Conservation (phyloP, 2,888 invertebrate species). For the Drosophila nigricruria region DNA sequence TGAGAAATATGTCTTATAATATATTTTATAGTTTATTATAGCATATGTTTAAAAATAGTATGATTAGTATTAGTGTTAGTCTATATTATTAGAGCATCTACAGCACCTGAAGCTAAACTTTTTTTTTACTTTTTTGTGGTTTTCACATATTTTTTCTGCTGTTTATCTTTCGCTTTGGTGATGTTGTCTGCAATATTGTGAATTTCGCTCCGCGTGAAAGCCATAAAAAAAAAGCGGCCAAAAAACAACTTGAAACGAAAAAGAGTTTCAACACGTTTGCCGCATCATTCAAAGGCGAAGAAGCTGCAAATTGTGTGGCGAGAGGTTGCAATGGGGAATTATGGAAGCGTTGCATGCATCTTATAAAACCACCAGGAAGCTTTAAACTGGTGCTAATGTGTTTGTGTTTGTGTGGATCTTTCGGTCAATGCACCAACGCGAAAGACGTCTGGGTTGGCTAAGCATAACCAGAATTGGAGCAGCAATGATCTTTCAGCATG, state of each 20-base stretch:
- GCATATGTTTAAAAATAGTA: not conserved
- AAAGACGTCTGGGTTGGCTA: constrained; percentile 7
- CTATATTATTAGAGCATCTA: not conserved
- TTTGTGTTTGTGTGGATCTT: constrained; percentile 9
- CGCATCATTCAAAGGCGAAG: constrained; percentile 15
- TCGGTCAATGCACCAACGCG: constrained; percentile 21
- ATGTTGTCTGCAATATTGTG: constrained; percentile 40
- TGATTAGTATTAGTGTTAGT: not conserved
- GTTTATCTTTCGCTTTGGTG: constrained; percentile 12
- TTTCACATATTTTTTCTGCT: constrained; percentile 10
- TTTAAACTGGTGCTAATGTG: constrained; percentile 15
- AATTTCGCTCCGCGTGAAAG: constrained; percentile 50
- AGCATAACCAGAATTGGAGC: constrained; percentile 13
- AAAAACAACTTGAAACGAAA: not conserved
- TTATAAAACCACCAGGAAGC: constrained; percentile 35
- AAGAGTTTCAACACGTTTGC: constrained; percentile 24
- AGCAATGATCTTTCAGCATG: constrained; percentile 18
- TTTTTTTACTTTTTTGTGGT: constrained; percentile 6
- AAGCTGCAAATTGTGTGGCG: constrained; percentile 19
- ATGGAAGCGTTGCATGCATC: constrained; percentile 33
- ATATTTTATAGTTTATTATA: not conserved
- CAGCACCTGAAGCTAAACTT: not conserved
- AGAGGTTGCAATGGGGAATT: constrained; percentile 10
- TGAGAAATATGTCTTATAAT: not conserved
- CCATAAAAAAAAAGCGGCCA: constrained; percentile 18